Percentiles rank a stretch among this genome's conserved stretches.
phyloP scores from a whole-genome alignment of 2,888 invertebrate genomes.

The Aleiodes alternator region DNA sequence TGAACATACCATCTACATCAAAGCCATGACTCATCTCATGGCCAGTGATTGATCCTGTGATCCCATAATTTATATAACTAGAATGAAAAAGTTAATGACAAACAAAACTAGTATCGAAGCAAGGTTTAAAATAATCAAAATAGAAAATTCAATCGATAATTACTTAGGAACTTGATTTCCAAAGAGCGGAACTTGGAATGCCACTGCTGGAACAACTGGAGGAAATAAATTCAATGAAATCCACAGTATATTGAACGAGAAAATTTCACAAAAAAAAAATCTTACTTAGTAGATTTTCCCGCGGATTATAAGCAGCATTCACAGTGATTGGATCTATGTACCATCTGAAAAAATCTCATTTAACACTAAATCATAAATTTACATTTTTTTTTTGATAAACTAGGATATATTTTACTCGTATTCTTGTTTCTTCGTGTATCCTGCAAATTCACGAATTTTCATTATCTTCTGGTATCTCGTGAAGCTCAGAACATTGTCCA shows the following conservation, averaged over 20 bases:
- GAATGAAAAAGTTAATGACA: neutral
- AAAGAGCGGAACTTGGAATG: no score
- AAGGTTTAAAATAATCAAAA: neutral
- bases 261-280: neutral
- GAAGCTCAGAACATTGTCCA: slow-evolving; percentile 71
- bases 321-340: neutral
- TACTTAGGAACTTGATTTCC: no score
- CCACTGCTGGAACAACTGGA: no score
- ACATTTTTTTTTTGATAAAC: no score
- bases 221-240: no score
- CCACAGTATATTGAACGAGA: no score
- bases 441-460: neutral
- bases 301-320: neutral
- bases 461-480: neutral
- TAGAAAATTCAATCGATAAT: no score
- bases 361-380: neutral
- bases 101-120: neutral
- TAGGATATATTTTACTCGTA: no score
- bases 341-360: neutral
- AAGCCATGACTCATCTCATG: slow-evolving; percentile 3
- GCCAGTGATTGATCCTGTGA: neutral
- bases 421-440: neutral
- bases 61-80: neutral
- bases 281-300: neutral
- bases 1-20: neutral